Base-by-base conservation (phyloP, 2,888 invertebrate genomes). In the Sinotaia quadrata region DNA sequence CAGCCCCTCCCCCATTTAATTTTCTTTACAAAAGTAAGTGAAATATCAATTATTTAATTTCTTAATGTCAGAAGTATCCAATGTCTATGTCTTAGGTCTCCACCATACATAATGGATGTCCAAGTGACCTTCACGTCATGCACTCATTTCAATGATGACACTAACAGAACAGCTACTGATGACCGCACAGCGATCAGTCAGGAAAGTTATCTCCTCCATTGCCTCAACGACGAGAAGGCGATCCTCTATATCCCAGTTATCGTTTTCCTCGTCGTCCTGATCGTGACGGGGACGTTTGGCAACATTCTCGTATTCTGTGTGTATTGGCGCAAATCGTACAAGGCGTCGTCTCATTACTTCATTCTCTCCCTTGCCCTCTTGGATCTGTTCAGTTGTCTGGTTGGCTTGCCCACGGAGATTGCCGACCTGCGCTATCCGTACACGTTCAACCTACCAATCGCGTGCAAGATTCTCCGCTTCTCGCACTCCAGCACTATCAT, bases 401-500 rank as follows among this genome's bases (percentile, higher is more conserved):
- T 84, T 27, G 84, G 84, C 18, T 80, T 84, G 77, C 84, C 84
- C 33, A 83, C 84, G 24, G 84, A 84, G 69, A 81, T 84, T 24
- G 81, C 81, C 31, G 84, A 84, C 71, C 77, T 84, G 18, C 69
- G 82, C 37, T 81, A 78, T 69, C 84, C 84, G 18, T 83, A 81
- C 71, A 80, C 81, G 76, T 84, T 84, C 71, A 76, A 81, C 68
- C 79, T 81, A 7, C 78, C 82, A 0, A 75, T 77, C 4, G 84
- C 83, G 4, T 84, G 84, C 67, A 82, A 83, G 71, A 70, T 84
- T n/a, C 69, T 84, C 21, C 72, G 84, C 15, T 84, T 83, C 65
- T 74, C 78, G 2, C 82, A 83, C 67, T 81, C 82, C 5, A 78
- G 80, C 7, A 83, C 84, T 34, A 83, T 79, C 62, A 83, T 84